Evolutionary conservation across 2,888 invertebrate genomes (phyloP).

Genomic region (Ectropis crepuscularia): DNA sequence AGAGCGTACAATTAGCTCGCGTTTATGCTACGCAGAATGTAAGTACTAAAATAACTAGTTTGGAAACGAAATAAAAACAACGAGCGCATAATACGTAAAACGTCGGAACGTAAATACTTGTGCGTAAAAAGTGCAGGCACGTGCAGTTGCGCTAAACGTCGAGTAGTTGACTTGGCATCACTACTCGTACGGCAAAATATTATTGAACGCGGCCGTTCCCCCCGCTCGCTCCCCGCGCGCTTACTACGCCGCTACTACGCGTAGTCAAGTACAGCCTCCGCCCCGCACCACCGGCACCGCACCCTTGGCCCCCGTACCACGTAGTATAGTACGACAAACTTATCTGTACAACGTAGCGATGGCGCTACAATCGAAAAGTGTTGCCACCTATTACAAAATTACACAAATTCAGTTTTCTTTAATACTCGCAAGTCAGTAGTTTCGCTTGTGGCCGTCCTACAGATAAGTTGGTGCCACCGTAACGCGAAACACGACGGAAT

Average conservation of each 20-base stretch:
- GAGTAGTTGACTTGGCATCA: slow-evolving; percentile 40
- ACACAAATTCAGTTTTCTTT: too few relatives aligned
- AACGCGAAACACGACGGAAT: too few relatives aligned
- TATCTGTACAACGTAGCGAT: too few relatives aligned
- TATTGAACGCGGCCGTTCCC: slow-evolving; percentile 63
- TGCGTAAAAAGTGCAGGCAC: slow-evolving; percentile 17
- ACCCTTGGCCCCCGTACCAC: slow-evolving; percentile 56
- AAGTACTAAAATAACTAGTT: too few relatives aligned
- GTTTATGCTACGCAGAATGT: too few relatives aligned
- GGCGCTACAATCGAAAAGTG: too few relatives aligned
- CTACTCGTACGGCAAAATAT: slow-evolving; percentile 56
- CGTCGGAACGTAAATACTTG: background rate
- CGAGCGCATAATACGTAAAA: background rate
- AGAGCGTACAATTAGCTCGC: too few relatives aligned
- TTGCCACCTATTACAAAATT: too few relatives aligned
- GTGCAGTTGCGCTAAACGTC: slow-evolving; percentile 12
- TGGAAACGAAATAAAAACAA: background rate
- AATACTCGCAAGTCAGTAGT: too few relatives aligned
- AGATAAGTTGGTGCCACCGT: too few relatives aligned
- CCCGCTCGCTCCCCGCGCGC: slow-evolving; percentile 48
- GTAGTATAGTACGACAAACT: slow-evolving; percentile 7
- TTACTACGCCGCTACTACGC: slow-evolving; percentile 73
- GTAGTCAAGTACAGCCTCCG: slow-evolving; percentile 55
- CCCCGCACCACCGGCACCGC: slow-evolving; percentile 52
- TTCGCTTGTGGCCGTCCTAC: too few relatives aligned